These are phyloP conservation scores for Bungarus multicinctus DNA, from an alignment of 2,113 vertebrate species.

Conservation along the genomic window DNA sequence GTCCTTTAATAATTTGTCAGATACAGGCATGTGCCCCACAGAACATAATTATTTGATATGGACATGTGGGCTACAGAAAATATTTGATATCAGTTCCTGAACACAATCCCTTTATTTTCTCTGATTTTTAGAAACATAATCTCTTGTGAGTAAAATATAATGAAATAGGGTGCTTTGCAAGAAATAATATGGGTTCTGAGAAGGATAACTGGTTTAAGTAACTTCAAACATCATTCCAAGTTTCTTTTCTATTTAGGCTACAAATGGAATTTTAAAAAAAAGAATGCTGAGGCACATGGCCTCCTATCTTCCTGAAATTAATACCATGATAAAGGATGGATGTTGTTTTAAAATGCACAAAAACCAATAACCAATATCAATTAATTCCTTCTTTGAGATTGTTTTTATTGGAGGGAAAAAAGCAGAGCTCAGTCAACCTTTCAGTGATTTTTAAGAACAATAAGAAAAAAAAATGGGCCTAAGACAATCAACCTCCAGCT, in stretches of 20 bases:
- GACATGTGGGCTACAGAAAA: neutral
- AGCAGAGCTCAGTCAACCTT: constrained; percentile 73
- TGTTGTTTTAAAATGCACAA: constrained; percentile 52
- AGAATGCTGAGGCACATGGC: constrained; percentile 40
- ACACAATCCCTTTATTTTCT: neutral
- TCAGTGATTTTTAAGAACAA: constrained; percentile 81
- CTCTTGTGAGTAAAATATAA: neutral
- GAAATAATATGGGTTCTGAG: neutral
- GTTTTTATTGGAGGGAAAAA: constrained; percentile 74
- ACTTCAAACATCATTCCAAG: constrained; percentile 40
- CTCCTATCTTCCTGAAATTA: constrained; percentile 65
- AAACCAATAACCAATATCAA: constrained; percentile 75
- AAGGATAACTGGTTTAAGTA: constrained; percentile 22
- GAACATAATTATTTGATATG: neutral
- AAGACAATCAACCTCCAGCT: constrained; percentile 85
- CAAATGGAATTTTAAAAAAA: constrained; percentile 34
- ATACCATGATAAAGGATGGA: constrained; percentile 65
- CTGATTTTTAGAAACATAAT: neutral
- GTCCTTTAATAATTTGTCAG: neutral
- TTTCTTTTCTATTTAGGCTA: constrained; percentile 41
- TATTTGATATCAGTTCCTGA: neutral
- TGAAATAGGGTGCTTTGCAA: too few relatives aligned
- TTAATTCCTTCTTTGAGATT: constrained; percentile 75
- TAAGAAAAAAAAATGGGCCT: constrained; percentile 81
- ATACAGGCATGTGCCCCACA: neutral